Base-by-base conservation (phyloP, 2,113 vertebrate genomes). In the Cynoglossus semilaevis region DNA sequence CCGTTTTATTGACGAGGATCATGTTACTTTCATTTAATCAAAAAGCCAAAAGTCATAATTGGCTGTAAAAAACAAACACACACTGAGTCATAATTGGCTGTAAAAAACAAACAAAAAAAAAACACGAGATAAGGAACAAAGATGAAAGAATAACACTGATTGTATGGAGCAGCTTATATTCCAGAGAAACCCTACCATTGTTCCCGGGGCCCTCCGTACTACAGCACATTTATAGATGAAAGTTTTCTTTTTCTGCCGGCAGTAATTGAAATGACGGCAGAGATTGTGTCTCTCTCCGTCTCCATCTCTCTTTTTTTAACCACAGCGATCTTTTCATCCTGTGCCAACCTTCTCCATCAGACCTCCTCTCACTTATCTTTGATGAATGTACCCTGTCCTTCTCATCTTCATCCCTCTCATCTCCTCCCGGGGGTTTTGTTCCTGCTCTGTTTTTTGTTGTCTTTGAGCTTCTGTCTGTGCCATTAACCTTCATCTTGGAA, bases 401-500 rank as follows among this genome's bases (percentile, higher is more conserved):
- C 7, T 59, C 36, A 1, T 9, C 62, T 22, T 0, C 4, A 13
- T 11, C 13, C 19, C 19, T 48, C 42, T 35, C 48, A 22, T 44
- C 9, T 29, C 22, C 22, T 29, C 22, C 22, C 22, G 3, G 6
- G 22, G 51, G 0, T 64, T 65, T 44, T 45, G 17, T 55, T 63
- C 58, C 70, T 5, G 2, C 6, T 3, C n/a, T 56, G 65, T 87
- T 72, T 81, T n/a, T 68, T 71, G 66, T 74, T n/a, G 58, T 67
- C 63, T 76, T 51, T 45, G 64, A 76, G 81, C 78, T 83, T n/a
- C 76, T 58, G 22, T 67, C 42, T 22, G 14, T 37, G 45, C 53
- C 64, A 75, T 82, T 85, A 85, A 82, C 86, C 79, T 84, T 76
- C 69, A 62, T 81, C 79, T 18, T 58, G 50, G 63, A 67, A 52